These are phyloP conservation scores for Artibeus jamaicensis DNA, from an alignment of 2,797 vertebrate species.

Conservation along the genomic window DNA sequence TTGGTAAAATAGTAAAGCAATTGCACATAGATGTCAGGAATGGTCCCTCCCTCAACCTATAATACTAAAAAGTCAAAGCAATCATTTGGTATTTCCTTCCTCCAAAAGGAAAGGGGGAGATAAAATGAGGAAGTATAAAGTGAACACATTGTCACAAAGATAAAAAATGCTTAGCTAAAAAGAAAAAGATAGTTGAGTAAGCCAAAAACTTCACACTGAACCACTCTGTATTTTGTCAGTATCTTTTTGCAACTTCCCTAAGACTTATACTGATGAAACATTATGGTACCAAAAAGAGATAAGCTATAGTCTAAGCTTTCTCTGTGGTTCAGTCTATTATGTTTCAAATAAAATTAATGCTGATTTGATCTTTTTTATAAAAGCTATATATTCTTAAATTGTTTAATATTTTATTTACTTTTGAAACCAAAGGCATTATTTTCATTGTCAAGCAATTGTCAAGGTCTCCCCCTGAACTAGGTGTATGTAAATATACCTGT, in stretches of 20 bases:
- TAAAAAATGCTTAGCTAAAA: neutral
- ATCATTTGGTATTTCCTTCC: neutral
- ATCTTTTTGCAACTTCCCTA: neutral
- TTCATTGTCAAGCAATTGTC: neutral
- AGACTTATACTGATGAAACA: neutral
- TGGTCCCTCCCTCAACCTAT: neutral
- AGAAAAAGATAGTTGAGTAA: neutral
- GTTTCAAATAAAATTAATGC: neutral
- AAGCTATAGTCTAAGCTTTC: neutral
- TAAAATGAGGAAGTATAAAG: neutral
- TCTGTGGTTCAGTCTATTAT: neutral
- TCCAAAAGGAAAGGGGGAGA: neutral
- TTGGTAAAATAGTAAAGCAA: neutral
- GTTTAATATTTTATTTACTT: neutral
- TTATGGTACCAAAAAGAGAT: neutral
- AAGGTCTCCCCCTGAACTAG: neutral
- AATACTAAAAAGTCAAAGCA: neutral
- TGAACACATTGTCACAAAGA: neutral
- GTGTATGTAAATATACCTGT: neutral
- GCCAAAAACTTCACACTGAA: neutral
- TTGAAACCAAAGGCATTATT: constrained; percentile 11
- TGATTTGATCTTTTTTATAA: neutral
- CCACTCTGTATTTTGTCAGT: neutral
- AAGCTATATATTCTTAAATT: neutral
- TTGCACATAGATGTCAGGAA: accelerated